Conservation (phyloP, 2,797 vertebrate genomes). For the Erpetoichthys calabaricus region DNA sequence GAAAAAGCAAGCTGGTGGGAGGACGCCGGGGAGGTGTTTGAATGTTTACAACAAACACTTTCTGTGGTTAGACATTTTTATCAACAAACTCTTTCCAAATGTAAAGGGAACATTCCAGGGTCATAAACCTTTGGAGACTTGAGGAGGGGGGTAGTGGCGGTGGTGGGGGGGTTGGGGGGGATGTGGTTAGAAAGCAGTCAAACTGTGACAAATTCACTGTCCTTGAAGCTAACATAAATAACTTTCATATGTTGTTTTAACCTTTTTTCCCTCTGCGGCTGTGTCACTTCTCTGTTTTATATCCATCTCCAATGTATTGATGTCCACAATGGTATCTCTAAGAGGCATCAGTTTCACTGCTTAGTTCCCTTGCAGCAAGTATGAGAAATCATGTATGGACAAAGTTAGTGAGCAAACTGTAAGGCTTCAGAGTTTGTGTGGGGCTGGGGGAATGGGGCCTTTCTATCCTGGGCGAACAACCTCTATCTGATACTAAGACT, state of each 20-base stretch:
- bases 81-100: conserved; percentile 58
- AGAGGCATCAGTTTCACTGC: conserved; percentile 61
- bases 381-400: conserved; percentile 31
- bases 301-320: conserved; percentile 62
- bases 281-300: conserved; percentile 56
- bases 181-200: conserved; percentile 27
- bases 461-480: conserved; percentile 29
- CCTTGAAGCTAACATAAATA: conserved; percentile 84
- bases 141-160: conserved; percentile 16
- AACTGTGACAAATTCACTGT: conserved; percentile 67
- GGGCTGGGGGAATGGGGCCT: conserved; percentile 32
- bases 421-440: conserved; percentile 11
- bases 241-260: conserved; percentile 82
- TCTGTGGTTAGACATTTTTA: conserved; percentile 50
- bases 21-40: conserved; percentile 48
- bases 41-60: conserved; percentile 59
- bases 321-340: conserved; percentile 59
- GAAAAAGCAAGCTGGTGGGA: conserved; percentile 37
- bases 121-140: conserved; percentile 10
- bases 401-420: conserved; percentile 46
- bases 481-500: conserved; percentile 46
- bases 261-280: conserved; percentile 57
- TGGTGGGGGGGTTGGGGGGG: conserved; percentile 14
- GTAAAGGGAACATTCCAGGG: conserved; percentile 23
- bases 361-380: conserved; percentile 34